Percentiles rank a stretch among this genome's conserved stretches.
Evolutionary conservation across 2,888 invertebrate species (phyloP).

Genomic region (Danaus chrysippus): DNA sequence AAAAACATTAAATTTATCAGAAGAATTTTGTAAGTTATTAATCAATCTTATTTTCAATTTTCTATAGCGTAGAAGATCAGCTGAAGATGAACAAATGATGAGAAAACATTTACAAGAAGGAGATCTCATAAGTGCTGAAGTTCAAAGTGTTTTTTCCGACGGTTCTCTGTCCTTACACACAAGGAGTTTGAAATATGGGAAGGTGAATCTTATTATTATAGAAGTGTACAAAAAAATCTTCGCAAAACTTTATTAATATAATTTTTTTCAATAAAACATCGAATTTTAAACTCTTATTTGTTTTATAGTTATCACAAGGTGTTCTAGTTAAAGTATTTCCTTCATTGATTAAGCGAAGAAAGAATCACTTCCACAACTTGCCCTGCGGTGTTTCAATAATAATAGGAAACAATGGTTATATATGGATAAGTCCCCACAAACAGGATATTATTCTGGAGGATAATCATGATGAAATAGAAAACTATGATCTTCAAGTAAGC

Average conservation of each 20-base stretch:
- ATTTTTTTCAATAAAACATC: background rate
- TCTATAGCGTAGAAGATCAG: constrained; percentile 88
- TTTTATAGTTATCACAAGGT: constrained; percentile 88
- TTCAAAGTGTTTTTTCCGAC: constrained; percentile 94
- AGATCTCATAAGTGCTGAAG: constrained; percentile 98
- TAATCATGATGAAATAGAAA: constrained; percentile 56
- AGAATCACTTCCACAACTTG: constrained; percentile 97
- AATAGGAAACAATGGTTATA: constrained; percentile 96
- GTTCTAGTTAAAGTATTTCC: constrained; percentile 94
- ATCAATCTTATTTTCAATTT: background rate
- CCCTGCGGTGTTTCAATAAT: constrained; percentile 95
- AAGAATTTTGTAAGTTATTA: too few relatives aligned
- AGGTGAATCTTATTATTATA: constrained; percentile 73
- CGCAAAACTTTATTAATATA: background rate
- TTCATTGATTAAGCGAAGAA: constrained; percentile 93
- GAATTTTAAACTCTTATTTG: background rate
- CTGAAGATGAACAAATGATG: constrained; percentile 99
- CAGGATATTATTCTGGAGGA: constrained; percentile 70
- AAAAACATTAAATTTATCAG: too few relatives aligned
- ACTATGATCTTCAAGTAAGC: constrained; percentile 50
- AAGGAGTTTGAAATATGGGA: constrained; percentile 97
- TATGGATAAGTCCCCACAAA: constrained; percentile 91
- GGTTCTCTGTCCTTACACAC: constrained; percentile 96
- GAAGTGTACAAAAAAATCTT: too few relatives aligned
- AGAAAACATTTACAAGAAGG: constrained; percentile 95